Base-by-base conservation (phyloP, 2,888 invertebrate species). In the Rhogogaster chlorosoma region DNA sequence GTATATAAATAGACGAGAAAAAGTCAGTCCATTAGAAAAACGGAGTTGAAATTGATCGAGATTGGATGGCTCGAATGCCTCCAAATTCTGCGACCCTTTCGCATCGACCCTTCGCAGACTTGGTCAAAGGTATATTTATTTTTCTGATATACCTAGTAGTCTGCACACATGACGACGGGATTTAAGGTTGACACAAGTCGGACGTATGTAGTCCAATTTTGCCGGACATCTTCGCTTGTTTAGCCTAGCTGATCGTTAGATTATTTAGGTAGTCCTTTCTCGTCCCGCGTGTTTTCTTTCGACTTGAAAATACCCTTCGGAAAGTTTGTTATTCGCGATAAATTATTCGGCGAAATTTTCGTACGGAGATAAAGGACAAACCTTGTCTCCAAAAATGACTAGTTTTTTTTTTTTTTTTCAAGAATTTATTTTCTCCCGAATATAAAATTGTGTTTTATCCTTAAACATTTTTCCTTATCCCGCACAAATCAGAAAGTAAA, bases 11-110 rank as follows among this genome's bases (percentile, higher is more conserved):
- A 6, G 22, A 22, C 1, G 22, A 26, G 15, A 15, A 26, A 15
- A 15, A 80, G n/a, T 38, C 57, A 26, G 15, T 61, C 78, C 61
- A 80, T 80, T 80, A 80, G 61, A 80, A 38, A 61, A 22, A 38
- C 45, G 36, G 61, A 80, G 61, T 57, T 80, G 61, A 80, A 61
- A 26, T 80, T 61, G 22, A 80, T 61, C 57, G 78, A 80, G 61
- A 80, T 80, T 61, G 80, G 61, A 80, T 77, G 61, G 80, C 22
- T 61, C 29, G 77, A 77, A 32, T 32, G 49, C 18, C 45, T 77
- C 32, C n/a, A 77, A 29, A 45, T 45, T 18, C 32, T 32, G 77
- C 45, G 12, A 49, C 77, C 49, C 29, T 53, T 49, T 77, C 77
- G 26, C 77, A 53, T 32, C 49, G 18, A 77, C 18, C 45, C 53